Evolutionary conservation across 2,113 vertebrate genomes (phyloP), one percentile per base, ranked within the genome.

Genomic region (Tachysurus vachellii): DNA sequence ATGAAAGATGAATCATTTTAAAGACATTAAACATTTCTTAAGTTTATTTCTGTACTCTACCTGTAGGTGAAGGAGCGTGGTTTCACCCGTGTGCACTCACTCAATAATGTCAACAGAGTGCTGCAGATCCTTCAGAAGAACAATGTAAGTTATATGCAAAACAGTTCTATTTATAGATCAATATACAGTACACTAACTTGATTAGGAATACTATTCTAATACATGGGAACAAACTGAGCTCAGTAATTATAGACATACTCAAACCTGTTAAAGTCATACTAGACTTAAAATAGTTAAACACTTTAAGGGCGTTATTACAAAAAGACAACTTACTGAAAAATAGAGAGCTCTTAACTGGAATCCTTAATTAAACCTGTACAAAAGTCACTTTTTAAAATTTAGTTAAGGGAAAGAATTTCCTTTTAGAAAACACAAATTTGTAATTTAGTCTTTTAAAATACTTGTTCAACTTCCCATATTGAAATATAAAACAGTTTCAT

Each of bases 101-200:
- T 99, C 91, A 99, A 99, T 94, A 99, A 99, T 96, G 97, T 99
- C 94, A 99, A 99, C 95, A 97, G 98, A 85, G 98, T 97, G 90
- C 96, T 99, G 89, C 96, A 96, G 85, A 92, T 99, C 93, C 93
- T 99, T 93, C 97, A 97, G 95, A 99, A 98, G 95, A 98, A 98
- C 93, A 98, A 99, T 87, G 98, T 99, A 94, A 98, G 98, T 97
- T 88, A 28, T 61, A 70, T 14, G 47, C 5, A 79, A 82, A 82
- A 50, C 14, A 23, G 57, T 66, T 53, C 11, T 42, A 57, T 36
- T 47, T 16, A n/a, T 59, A 62, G 19, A 26, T 70, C n/a, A 50
- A 14, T 80, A 16, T 50, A 50, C 47, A 53, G 47, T n/a, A 42
- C 47, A 53, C 75, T n/a, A 42, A 54, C 12, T 8, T 28, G 8